Evolutionary conservation across 2,797 vertebrate species (phyloP), one percentile per base, ranked within the genome.

Genomic region (Sebastolobus alascanus): DNA sequence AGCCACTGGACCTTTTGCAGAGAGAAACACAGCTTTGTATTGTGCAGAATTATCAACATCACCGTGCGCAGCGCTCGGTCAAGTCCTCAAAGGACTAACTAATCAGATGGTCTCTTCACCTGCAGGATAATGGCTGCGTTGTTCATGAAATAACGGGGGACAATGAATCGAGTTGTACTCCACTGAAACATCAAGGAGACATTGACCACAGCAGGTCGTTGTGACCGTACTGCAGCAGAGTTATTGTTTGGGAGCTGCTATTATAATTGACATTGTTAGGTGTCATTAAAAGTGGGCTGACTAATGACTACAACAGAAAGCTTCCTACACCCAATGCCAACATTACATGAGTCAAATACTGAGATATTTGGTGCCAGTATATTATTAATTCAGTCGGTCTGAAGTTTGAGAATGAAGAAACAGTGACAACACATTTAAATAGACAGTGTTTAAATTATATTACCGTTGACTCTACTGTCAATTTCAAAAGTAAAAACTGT

Each of bases 41-140:
- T 75, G 78, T 58, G 1, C n/a, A 11, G 50, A 72, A 52, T 73
- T 43, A 73, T 72, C 63, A 78, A 33, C 27, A 31, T 56, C 59
- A 61, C 58, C 50, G 73, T 46, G 16, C 1, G 2, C 27, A 10
- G 13, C 3, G 18, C 35, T 75, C 9, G 8, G 68, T 50, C 55
- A 37, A 13, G 38, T 63, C 64, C 72, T 66, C 68, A 35, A 13
- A 67, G 55, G 70, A 77, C n/a, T 2, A 8, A 13, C 38, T 59
- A 70, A 72, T 84, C 71, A 38, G 54, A 52, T 52, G 66, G 4
- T 31, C 38, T 43, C 52, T 16, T 58, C 64, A 35, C 71, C 59
- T 35, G 0, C 35, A 11, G 22, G 61, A 64, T 25, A 79, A 61
- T 72, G 43, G 38, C 60, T 9, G 16, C 40, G 68, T 72, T 80